phyloP scores from a whole-genome alignment of 2,113 vertebrate species.

The Myiagra hebetior region DNA sequence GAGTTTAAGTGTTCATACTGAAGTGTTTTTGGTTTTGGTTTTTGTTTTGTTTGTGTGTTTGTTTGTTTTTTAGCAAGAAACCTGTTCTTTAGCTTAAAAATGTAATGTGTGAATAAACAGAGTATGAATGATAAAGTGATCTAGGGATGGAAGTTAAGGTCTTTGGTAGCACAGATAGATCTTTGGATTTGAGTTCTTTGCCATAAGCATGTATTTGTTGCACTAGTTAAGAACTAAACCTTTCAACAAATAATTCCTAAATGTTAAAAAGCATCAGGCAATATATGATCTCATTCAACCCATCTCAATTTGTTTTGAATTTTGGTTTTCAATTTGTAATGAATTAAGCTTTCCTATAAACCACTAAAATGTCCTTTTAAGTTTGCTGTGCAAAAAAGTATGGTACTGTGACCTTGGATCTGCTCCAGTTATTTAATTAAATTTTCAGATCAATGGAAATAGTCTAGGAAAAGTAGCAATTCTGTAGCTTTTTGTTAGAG shows the following conservation, averaged over 20 bases:
- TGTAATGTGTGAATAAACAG: neutral
- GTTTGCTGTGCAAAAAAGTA: neutral
- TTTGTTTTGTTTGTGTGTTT: too few relatives aligned
- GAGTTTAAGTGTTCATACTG: rapidly evolving
- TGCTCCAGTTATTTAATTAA: neutral
- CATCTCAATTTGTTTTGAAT: neutral
- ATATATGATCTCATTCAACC: neutral
- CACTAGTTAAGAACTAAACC: neutral
- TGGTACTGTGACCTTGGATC: neutral
- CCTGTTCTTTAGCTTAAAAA: neutral
- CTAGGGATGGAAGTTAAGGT: neutral
- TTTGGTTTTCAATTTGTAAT: neutral
- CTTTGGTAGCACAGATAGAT: neutral
- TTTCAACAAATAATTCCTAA: neutral
- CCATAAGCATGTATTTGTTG: neutral
- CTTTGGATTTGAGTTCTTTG: neutral
- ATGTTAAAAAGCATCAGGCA: neutral
- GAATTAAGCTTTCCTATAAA: neutral
- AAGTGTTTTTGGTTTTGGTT: neutral
- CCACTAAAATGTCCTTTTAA: neutral
- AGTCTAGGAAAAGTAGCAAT: neutral
- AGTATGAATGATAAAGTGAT: neutral
- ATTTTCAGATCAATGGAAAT: neutral
- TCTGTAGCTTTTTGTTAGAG: neutral
- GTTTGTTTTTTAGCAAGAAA: neutral